Evolutionary conservation across 2,113 vertebrate genomes (phyloP), one percentile per base, ranked within the genome.

Genomic region (Callospermophilus lateralis): DNA sequence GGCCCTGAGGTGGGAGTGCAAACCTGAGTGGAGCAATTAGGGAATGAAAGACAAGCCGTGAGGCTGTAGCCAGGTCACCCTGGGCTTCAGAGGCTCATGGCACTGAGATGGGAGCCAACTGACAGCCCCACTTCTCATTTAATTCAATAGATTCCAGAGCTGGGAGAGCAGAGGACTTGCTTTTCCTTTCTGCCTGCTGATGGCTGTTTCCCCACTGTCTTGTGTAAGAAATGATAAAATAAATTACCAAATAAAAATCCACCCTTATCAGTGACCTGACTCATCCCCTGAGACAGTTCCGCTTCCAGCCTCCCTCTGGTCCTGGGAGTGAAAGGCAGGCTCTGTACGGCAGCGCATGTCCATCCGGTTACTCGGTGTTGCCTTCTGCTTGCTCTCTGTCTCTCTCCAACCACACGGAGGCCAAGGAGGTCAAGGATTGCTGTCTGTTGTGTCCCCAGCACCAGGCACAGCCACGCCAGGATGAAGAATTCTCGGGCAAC

Each of bases 331-430:
- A 74, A 90, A 72, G 0, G 17, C 61, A 51, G 63, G 45, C 48
- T 37, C 20, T 6, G 28, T 1, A 19, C 4, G 8, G 6, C 20
- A 6, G 34, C 26, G 1, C 0, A 0, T 0, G 3, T 48, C 70
- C 39, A 2, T 19, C 8, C 0, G 45, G 45, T 16, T 11, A 37
- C 68, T 85, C 5, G 45, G 42, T 76, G 0, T 10, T 8, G 53
- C 42, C 22, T 7, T 55, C n/a, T 32, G 68, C 19, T 19, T 81
- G 37, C 63, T 39, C 48, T 34, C 70, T 79, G 30, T 22, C 74
- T 78, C 86, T 32, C 67, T 55, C 48, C 39, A 58, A 1, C 19
- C 8, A 55, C 6, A 15, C 3, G 22, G 73, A 80, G 61, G 80
- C 37, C 85, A 34, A 55, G 80, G 15, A 32, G 65, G 67, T 67